A percentile compares a stretch with the other conserved stretches of the same genome.
These are phyloP conservation scores for Agriopis leucophaearia DNA, from an alignment of 2,888 invertebrate genomes.

Conservation along the genomic window DNA sequence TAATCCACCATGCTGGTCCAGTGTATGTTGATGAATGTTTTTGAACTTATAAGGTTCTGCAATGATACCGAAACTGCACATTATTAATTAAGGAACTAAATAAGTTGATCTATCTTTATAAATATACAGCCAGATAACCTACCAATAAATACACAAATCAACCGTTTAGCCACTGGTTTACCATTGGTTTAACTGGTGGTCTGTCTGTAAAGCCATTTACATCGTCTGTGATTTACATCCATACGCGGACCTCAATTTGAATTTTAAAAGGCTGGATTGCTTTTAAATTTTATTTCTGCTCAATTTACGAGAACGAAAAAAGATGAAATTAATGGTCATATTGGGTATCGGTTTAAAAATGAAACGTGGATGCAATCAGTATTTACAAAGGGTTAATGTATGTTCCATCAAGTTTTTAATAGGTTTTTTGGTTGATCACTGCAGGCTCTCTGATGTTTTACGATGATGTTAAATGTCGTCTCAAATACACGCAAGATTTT, in stretches of 20 bases:
- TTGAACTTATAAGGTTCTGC: too few species aligned
- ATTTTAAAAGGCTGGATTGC: conserved; percentile 57
- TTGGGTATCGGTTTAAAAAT: conserved; percentile 31
- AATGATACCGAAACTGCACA: too few species aligned
- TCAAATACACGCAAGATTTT: too few species aligned
- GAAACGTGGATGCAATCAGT: conserved; percentile 14
- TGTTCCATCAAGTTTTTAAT: not conserved
- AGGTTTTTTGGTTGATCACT: not conserved
- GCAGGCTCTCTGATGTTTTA: too few species aligned
- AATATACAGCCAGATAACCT: not conserved
- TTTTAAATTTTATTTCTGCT: conserved; percentile 58
- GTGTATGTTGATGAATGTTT: too few species aligned
- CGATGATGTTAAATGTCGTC: too few species aligned
- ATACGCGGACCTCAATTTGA: conserved; percentile 51
- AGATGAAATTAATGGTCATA: conserved; percentile 22
- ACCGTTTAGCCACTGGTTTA: conserved; percentile 11
- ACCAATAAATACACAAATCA: conserved; percentile 13
- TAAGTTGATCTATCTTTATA: too few species aligned
- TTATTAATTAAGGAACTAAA: too few species aligned
- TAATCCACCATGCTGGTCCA: too few species aligned
- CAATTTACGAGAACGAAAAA: conserved; percentile 20
- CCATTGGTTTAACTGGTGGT: conserved; percentile 57
- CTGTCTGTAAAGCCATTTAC: conserved; percentile 67
- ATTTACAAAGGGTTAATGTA: conserved; percentile 24
- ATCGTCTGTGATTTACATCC: conserved; percentile 74